Conservation (phyloP, 1,140 invertebrate species). For the Adoxophyes honmai region DNA sequence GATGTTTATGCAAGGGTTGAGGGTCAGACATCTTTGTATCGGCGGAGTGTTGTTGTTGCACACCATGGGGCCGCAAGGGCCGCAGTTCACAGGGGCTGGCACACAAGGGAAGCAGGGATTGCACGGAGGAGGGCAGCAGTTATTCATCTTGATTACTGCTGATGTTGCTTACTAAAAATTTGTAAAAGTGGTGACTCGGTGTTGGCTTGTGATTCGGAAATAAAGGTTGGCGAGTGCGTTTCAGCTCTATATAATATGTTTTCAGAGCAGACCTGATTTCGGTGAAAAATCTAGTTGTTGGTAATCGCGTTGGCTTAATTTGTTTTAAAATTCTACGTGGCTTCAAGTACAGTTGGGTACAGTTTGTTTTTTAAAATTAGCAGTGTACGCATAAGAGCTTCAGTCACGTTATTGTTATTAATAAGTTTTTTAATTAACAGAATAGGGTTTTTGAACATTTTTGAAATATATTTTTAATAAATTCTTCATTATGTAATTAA, state of each 20-base stretch:
- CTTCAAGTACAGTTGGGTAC: neutral
- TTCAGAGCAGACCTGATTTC: constrained; percentile 15
- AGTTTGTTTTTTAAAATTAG: too few relatives aligned
- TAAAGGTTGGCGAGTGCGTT: neutral
- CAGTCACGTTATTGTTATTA: too few relatives aligned
- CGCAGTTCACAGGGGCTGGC: constrained; percentile 24
- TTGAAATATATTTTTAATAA: too few relatives aligned
- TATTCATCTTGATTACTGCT: neutral
- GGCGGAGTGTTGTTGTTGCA: constrained; percentile 38
- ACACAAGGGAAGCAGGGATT: constrained; percentile 8
- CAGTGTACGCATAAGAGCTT: too few relatives aligned
- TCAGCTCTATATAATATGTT: constrained; percentile 26
- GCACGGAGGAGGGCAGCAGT: constrained; percentile 23
- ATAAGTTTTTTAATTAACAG: too few relatives aligned
- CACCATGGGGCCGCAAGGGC: constrained; percentile 23
- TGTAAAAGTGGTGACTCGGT: constrained; percentile 17
- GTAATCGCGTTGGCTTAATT: neutral
- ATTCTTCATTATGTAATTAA: too few relatives aligned
- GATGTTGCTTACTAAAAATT: neutral
- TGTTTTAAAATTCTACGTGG: neutral
- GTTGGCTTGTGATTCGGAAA: constrained; percentile 1
- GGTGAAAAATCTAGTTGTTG: constrained; percentile 19
- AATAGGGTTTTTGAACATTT: too few relatives aligned
- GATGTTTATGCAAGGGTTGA: constrained; percentile 64
- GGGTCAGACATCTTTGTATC: constrained; percentile 35